Base-by-base conservation (phyloP, 1,140 invertebrate species). In the Hormaphis cornu region DNA sequence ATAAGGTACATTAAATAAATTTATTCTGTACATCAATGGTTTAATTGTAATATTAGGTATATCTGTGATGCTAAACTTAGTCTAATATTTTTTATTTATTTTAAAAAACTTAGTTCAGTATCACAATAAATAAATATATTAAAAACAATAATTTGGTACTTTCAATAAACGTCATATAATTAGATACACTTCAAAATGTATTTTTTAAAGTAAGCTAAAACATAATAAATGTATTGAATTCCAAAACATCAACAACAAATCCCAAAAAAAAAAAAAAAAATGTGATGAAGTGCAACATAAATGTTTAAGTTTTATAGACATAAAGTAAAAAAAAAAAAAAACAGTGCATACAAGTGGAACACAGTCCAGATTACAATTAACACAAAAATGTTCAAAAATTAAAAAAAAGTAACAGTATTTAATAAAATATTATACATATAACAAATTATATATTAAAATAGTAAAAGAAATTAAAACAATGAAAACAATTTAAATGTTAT, bases 381-480 rank as follows among this genome's bases (percentile, higher is more conserved):
- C 5, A 30, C 1, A 18, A 30, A 54, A 54, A 54, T 54, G 3
- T 12, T 54, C 18, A 54, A 54, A 54, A 56, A 6, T 54, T 33
- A 54, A 54, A 37, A 37, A 9, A 58, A 58, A 58, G 22, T 24
- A 58, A 58, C 54, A 58, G 40, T n/a, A 40, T n/a, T n/a, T n/a
- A 58, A 58, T 58, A 58, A 24, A 58, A 16, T 40, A 16, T 58
- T 16, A n/a, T 37, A 58, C 24, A 58, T 37, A 26, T 24, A 58
- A 58, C 54, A 40, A 58, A 58, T 35, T 33, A 54, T 16, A 56
- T 56, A 24, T 24, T n/a, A 37, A 24, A 20, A 37, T 58, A 56
- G 35, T 6, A 37, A 33, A 54, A 8, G n/a, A 40, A 24, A 14
- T 40, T 37, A 24, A 37, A 53, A 53, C 18, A 35, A 40, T 58